Base-by-base conservation (phyloP, 2,113 vertebrate genomes). In the Pungitius pungitius region DNA sequence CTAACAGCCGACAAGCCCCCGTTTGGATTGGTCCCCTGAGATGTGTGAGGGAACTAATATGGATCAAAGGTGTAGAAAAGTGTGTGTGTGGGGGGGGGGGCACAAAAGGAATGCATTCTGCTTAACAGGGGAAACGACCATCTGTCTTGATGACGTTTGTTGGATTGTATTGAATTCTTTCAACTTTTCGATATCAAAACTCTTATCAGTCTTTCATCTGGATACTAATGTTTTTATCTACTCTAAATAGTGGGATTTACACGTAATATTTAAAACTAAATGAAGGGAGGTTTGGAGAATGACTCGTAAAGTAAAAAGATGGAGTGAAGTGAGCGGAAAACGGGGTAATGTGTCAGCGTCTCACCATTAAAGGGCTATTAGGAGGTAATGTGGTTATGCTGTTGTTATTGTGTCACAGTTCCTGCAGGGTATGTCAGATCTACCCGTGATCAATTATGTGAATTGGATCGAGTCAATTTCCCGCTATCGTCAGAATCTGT, bases 401-500 rank as follows among this genome's bases (percentile, higher is more conserved):
- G 80, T 65, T 84, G 77, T 85, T 85, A 57, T 76, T 77, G 49
- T 84, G 80, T 80, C 68, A 64, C 54, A 64, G 47, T 72, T 72
- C 82, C 86, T 88, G 78, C 73, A 73, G 78, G 80, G 59, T 35
- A 66, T 56, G 74, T 74, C 33, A 35, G 33, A 35, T 81, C 78
- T 60, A 27, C 45, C 65, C 6, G 4, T 60, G 67, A 75, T 69
- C 39, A 33, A 64, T 77, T 85, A 77, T 64, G 67, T 52, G 67
- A 85, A 83, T 87, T 80, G 57, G 30, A 83, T 79, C 47, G 20
- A 66, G 76, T 72, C 65, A 69, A 33, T 87, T 63, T 64, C 55
- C 6, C 18, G 43, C 49, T 3, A 73, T 81, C 26, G 18, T 40
- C 58, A 59, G 39, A 52, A 80, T 75, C 15, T 42, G 20, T 42